Evolutionary conservation across 1,140 invertebrate genomes (phyloP).

Genomic region (Drosophila arizonae): DNA sequence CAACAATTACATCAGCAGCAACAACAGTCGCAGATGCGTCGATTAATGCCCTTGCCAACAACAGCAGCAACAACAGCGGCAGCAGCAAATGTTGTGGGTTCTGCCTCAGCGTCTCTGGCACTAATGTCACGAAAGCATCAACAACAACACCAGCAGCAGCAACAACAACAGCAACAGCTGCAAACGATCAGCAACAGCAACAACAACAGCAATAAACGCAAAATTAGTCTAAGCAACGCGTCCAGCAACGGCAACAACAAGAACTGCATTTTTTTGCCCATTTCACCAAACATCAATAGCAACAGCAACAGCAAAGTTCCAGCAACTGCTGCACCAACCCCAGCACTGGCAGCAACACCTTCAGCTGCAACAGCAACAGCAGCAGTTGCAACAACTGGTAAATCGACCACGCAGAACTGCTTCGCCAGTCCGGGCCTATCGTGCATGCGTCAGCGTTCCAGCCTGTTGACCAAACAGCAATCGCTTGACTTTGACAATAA

Average conservation of each 20-base stretch:
- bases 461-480: slow-evolving; percentile 69
- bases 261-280: slow-evolving; percentile 92
- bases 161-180: slow-evolving; percentile 40
- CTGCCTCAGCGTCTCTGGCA: slow-evolving; percentile 83
- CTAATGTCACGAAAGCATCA: slow-evolving; percentile 82
- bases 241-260: slow-evolving; percentile 84
- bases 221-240: slow-evolving; percentile 84
- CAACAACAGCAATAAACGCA: slow-evolving; percentile 80
- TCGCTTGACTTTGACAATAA: slow-evolving; percentile 69
- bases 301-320: slow-evolving; percentile 85
- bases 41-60: slow-evolving; percentile 42
- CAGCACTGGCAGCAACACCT: slow-evolving; percentile 84
- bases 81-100: slow-evolving; percentile 70
- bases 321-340: slow-evolving; percentile 29
- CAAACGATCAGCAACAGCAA: slow-evolving; percentile 29
- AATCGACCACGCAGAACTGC: slow-evolving; percentile 85
- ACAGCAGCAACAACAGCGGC: slow-evolving; percentile 35
- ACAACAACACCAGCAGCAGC: slow-evolving; percentile 55
- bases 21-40: slow-evolving; percentile 44
- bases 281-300: slow-evolving; percentile 86
- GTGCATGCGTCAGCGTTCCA: slow-evolving; percentile 83
- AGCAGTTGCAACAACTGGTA: slow-evolving; percentile 85
- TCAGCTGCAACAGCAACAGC: slow-evolving; percentile 84
- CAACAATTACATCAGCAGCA: slow-evolving; percentile 25
- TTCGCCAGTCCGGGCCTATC: slow-evolving; percentile 93